Evolutionary conservation across 2,797 vertebrate species (phyloP).

Genomic region (Muscicapa striata): DNA sequence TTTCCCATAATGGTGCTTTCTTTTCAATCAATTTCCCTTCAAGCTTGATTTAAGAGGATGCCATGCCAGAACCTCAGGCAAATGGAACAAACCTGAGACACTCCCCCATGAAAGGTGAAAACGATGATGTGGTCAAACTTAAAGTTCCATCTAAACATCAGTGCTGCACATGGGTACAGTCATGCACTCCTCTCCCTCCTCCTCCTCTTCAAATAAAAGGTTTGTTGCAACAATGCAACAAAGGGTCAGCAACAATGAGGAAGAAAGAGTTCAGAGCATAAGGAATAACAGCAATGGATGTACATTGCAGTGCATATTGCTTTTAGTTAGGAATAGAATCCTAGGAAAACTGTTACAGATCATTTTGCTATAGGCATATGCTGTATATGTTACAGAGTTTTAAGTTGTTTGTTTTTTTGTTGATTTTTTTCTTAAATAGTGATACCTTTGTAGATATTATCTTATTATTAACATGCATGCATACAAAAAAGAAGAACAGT

Average conservation of each 20-base stretch:
- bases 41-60: conserved; percentile 79
- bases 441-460: not conserved
- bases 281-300: not conserved
- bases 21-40: conserved; percentile 81
- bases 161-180: not conserved
- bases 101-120: conserved; percentile 66
- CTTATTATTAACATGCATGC: not conserved
- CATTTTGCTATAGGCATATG: not conserved
- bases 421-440: not conserved
- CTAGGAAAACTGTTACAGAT: not conserved
- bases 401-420: no score
- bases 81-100: conserved; percentile 60
- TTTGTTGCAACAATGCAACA: not conserved
- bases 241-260: not conserved
- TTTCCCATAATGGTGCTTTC: conserved; percentile 76
- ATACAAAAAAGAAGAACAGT: not conserved
- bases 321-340: not conserved
- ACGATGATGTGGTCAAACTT: conserved; percentile 60
- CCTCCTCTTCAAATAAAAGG: conserved; percentile 38
- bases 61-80: conserved; percentile 58
- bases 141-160: conserved; percentile 18
- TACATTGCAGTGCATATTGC: fast-evolving
- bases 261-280: not conserved
- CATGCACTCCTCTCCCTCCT: not conserved
- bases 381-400: fast-evolving